Percentiles rank a stretch among this genome's conserved stretches.
These are phyloP conservation scores for Neosalanx taihuensis DNA, from an alignment of 2,797 vertebrate genomes.

Conservation along the genomic window DNA sequence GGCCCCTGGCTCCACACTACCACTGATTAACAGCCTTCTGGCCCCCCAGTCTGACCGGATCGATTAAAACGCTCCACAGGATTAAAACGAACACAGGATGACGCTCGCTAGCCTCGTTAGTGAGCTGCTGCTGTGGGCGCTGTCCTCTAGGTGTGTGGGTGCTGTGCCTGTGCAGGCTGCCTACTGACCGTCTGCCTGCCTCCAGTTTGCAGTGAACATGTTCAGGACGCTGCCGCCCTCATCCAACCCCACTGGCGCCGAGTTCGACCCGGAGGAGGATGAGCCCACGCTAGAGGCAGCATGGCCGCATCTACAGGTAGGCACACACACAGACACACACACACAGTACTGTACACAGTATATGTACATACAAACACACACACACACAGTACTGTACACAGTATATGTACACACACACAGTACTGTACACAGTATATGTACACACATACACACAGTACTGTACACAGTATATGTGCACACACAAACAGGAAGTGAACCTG, in stretches of 20 bases:
- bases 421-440: neutral
- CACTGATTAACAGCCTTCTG: neutral
- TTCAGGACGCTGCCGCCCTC: slow-evolving; percentile 96
- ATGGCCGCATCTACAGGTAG: slow-evolving; percentile 97
- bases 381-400: neutral
- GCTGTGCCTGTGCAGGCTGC: neutral
- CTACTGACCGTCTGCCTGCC: neutral
- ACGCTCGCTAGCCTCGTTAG: no score
- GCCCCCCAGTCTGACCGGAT: neutral
- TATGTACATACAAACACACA: neutral
- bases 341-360: neutral
- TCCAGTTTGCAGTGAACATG: slow-evolving; percentile 96
- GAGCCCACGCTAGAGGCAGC: slow-evolving; percentile 97
- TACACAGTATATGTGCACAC: neutral
- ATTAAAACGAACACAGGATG: no score
- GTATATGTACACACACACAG: neutral
- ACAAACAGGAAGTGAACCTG: neutral
- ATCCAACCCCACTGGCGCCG: slow-evolving; percentile 96
- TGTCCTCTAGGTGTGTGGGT: neutral
- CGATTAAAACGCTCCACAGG: neutral
- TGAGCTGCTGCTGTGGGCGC: neutral
- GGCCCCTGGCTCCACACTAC: no score
- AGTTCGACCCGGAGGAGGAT: slow-evolving; percentile 98
- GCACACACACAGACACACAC: slow-evolving; percentile 11
- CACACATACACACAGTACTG: neutral